phyloP scores from a whole-genome alignment of 1,140 invertebrate species.

The Leptinotarsa texana region DNA sequence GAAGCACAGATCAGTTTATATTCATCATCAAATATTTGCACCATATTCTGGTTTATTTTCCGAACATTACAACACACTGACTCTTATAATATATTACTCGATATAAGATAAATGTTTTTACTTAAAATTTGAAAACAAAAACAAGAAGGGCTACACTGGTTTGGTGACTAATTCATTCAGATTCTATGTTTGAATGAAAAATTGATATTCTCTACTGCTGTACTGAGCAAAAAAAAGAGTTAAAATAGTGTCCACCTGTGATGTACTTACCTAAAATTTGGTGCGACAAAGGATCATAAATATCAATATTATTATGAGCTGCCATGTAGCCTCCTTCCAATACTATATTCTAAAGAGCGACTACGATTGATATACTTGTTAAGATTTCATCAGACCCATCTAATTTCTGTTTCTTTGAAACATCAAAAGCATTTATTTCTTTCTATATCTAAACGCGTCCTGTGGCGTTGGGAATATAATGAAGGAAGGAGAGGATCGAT shows the following conservation, averaged over 20 bases:
- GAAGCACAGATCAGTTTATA: too few species aligned
- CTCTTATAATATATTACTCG: conserved; percentile 2
- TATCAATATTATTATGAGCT: too few species aligned
- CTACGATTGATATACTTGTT: too few species aligned
- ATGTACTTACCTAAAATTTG: conserved; percentile 1
- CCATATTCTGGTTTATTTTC: conserved; percentile 13
- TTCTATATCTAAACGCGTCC: too few species aligned
- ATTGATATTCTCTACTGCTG: neutral
- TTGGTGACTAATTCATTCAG: neutral
- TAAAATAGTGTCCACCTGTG: neutral
- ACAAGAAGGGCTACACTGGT: conserved; percentile 19
- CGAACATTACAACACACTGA: conserved; percentile 15
- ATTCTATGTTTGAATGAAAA: neutral
- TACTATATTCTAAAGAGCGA: too few species aligned
- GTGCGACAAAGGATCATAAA: neutral
- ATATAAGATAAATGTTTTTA: neutral
- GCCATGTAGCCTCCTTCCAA: too few species aligned
- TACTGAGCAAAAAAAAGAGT: neutral
- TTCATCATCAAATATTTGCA: too few species aligned
- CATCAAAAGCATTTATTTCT: too few species aligned
- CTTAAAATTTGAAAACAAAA: conserved; percentile 27
- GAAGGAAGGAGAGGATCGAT: neutral
- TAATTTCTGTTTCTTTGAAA: too few species aligned
- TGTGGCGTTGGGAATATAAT: neutral
- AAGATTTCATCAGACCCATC: too few species aligned